Base-by-base conservation (phyloP, 2,113 vertebrate genomes). In the Pseudolaguvia tuberculata region DNA sequence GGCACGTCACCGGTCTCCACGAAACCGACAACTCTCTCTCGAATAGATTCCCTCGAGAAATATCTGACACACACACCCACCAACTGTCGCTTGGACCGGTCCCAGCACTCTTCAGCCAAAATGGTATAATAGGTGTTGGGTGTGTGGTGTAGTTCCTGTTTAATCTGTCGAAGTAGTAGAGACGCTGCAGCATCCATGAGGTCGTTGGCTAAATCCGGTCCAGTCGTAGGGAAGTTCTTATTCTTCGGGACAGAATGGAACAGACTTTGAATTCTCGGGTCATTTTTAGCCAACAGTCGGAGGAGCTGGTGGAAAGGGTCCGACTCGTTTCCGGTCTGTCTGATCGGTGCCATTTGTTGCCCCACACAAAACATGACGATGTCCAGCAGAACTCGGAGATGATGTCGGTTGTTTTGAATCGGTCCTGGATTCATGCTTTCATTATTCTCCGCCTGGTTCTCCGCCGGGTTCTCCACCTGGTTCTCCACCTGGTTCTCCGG, bases 91-190 rank as follows among this genome's bases (percentile, higher is more conserved):
- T 55, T 50, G 52, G 62, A 58, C 47, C 8, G 9, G 39, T 73
- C 71, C 15, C 45, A 39, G 51, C 68, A 68, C 25, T 68, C 53
- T 2, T 67, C 61, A 11, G 61, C n/a, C 5, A 73, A 29, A 20
- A 67, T 27, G 18, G 70, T n/a, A 25, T 76, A 76, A 72, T 67
- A 68, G 2, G 59, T 71, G 6, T 20, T 51, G 31, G 52, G 35
- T 21, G 47, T 31, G 39, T 5, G 2, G 14, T 79, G 57, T 14
- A 83, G 23, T 29, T 82, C 47, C 39, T 31, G 18, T 47, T 73
- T 80, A 20, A 80, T 80, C 45, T 62, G 79, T 20, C 48, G 31
- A 12, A 78, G 72, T 18, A 83, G 68, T 42, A 80, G 50, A 47
- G 69, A 80, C 1, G 72, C 50, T 3, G 69, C 68, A 11, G 56